Evolutionary conservation across 2,113 vertebrate species (phyloP), one percentile per base, ranked within the genome.

Genomic region (Mohoua ochrocephala): DNA sequence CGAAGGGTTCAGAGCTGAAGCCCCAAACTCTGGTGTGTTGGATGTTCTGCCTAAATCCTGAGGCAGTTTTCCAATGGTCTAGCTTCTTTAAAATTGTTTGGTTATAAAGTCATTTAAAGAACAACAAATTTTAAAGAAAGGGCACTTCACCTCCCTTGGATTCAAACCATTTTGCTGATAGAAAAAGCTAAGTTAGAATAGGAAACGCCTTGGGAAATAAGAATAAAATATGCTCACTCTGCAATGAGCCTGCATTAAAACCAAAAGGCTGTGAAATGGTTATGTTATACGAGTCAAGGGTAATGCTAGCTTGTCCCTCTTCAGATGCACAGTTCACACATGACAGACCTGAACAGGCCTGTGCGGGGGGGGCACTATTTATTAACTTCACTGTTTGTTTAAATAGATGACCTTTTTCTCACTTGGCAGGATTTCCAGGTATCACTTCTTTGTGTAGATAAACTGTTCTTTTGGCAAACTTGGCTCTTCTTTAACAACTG

Each of bases 381-480:
- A 30, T 59, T 89, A 85, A 39, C 24, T 93, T 75, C 41, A 39
- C 30, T 89, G n/a, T 67, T 93, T 93, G 31, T 50, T 87, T 74
- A 89, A 89, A 89, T 68, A 61, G 41, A 70, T 96, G 67, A 87
- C 67, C 50, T 82, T 92, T 94, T 82, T 67, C 81, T 93, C 91
- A 88, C 84, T 91, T 96, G 92, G 78, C 69, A 70, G 35, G 33
- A 74, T 87, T 78, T 91, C 50, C 37, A 64, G 54, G 37, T 77
- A 23, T 84, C 28, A 60, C n/a, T 80, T 74, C 49, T 89, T 96
- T 80, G 35, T n/a, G 30, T 49, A 92, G 73, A 92, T 85, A 91
- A 87, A 91, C 78, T 79, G 76, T 76, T 87, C 82, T 90, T 95
- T 75, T 78, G 60, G 70, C 50, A 93, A 92, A 71, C 73, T 74